Evolutionary conservation across 2,797 vertebrate species (phyloP), one percentile per base, ranked within the genome.

Genomic region (Tiaroga cobitis): DNA sequence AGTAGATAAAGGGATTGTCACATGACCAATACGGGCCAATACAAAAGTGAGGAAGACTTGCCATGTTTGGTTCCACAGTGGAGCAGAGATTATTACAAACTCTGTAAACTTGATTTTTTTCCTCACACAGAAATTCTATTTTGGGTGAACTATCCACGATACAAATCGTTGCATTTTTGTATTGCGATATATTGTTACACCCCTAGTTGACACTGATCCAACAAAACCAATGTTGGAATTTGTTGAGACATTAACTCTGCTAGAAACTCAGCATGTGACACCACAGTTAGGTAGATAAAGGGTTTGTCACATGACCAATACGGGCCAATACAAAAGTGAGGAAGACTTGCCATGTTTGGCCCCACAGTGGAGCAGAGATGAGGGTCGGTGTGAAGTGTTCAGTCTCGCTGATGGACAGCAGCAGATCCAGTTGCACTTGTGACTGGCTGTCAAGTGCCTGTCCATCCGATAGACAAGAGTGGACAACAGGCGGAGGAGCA

Each of bases 371-470:
- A 85, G 91, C 74, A 65, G 69, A 75, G 75, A 46, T 61, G 68
- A 39, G 18, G 32, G n/a, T 61, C 37, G 3, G 43, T 77, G 69
- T 81, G 74, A 85, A 85, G 84, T 74, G 84, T 51, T 32, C 68
- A 54, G 78, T 84, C 72, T 61, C 11, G 85, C 95, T 46, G 95
- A 96, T 92, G 91, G 95, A 96, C 95, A 94, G 94, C 93, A 94
- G 94, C 95, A 96, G 94, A 95, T 95, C 94, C 94, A 93, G 93
- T 94, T 95, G 93, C 95, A 96, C 95, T 95, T 95, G 95, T 95
- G 94, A 93, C 93, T 94, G 94, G 92, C 94, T 93, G 94, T 96
- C 95, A 95, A 92, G 87, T 88, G 92, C 90, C 93, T 94, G 93
- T 94, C 94, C 92, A 88, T 93, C 90, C 83, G 67, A 59, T 81